These are phyloP conservation scores for Galerucella nymphaeae DNA, from an alignment of 2,888 invertebrate genomes.

Conservation along the genomic window DNA sequence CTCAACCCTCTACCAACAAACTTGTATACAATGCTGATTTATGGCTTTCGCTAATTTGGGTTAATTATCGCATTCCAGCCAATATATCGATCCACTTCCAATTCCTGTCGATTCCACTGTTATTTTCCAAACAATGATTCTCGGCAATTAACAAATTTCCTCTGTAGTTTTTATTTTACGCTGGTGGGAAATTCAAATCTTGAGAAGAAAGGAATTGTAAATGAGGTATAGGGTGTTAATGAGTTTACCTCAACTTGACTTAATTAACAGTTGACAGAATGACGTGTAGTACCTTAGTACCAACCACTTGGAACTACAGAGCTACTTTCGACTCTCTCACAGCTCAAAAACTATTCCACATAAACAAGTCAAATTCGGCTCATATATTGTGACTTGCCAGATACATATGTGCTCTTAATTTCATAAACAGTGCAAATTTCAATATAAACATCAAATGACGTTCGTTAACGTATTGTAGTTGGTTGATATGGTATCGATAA, in stretches of 20 bases:
- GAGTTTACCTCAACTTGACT: too few species aligned
- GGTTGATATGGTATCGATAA: background rate
- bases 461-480: background rate
- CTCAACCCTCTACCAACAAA: conserved; percentile 6
- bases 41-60: conserved; percentile 29
- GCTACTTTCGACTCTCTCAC: too few species aligned
- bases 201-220: background rate
- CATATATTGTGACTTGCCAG: too few species aligned
- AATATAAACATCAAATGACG: background rate
- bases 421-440: background rate
- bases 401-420: too few species aligned
- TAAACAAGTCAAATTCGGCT: too few species aligned
- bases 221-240: background rate
- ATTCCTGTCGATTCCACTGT: conserved; percentile 9
- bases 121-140: conserved; percentile 27
- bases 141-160: conserved; percentile 17
- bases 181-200: background rate
- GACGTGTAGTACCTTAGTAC: too few species aligned
- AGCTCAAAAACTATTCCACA: too few species aligned
- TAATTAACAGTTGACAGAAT: too few species aligned
- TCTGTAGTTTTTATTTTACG: conserved; percentile 5
- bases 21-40: conserved; percentile 32
- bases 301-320: too few species aligned
- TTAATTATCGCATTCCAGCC: conserved; percentile 34
- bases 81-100: conserved; percentile 25